A percentile compares a stretch with the other conserved stretches of the same genome.
Evolutionary conservation across 2,888 invertebrate genomes (phyloP).

Genomic region (Argyresthia goedartella): DNA sequence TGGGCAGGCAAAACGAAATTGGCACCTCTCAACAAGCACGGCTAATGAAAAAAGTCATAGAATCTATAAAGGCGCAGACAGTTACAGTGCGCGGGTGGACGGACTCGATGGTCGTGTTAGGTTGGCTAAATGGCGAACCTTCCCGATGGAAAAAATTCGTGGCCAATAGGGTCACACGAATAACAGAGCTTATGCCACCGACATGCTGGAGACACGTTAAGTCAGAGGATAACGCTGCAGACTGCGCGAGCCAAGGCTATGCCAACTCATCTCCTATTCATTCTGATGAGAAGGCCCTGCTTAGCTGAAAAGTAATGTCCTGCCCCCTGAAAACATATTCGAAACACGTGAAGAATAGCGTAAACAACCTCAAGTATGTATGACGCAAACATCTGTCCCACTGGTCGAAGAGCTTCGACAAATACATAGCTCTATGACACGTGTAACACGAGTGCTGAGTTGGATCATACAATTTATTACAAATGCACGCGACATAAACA

Average conservation of each 20-base stretch:
- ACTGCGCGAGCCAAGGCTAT: conserved; percentile 10
- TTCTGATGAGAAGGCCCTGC: conserved; percentile 13
- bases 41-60: neutral
- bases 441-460: neutral
- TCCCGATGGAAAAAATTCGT: conserved; percentile 15
- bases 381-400: neutral
- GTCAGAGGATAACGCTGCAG: too few relatives aligned
- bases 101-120: conserved; percentile 14
- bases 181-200: conserved; percentile 6
- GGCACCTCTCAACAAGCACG: neutral
- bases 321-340: neutral
- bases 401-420: neutral
- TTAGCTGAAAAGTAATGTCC: neutral
- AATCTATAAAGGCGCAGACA: neutral
- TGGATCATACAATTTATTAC: neutral
- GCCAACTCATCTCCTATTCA: conserved; percentile 5
- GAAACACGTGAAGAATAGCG: neutral
- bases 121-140: conserved; percentile 13
- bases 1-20: neutral
- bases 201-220: conserved; percentile 8
- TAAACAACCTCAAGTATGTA: neutral
- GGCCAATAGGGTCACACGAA: conserved; percentile 12
- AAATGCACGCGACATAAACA: neutral
- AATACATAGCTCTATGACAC: neutral
- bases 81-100: conserved; percentile 11